Conservation (phyloP, 2,888 invertebrate genomes). For the Xylota segnis region DNA sequence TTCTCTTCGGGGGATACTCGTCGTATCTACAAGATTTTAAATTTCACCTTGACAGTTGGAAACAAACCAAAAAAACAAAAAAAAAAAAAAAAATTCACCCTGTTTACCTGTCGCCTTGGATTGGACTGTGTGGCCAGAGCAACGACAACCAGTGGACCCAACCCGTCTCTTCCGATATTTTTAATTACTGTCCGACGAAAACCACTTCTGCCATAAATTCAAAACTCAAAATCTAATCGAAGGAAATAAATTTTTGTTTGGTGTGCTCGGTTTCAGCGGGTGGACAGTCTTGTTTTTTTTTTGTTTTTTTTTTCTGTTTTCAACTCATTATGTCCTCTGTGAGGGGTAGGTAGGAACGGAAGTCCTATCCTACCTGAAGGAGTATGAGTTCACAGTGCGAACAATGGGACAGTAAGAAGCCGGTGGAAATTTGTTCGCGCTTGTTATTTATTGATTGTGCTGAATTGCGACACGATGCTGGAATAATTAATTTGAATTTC, state of each 20-base stretch:
- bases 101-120: slow-evolving; percentile 57
- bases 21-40: slow-evolving; percentile 69
- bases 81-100: slow-evolving; percentile 35
- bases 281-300: slow-evolving; percentile 53
- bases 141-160: slow-evolving; percentile 25
- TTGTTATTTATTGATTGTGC: slow-evolving; percentile 75
- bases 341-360: slow-evolving; percentile 55
- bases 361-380: slow-evolving; percentile 62
- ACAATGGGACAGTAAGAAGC: slow-evolving; percentile 67
- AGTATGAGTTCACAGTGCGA: slow-evolving; percentile 48
- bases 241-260: slow-evolving; percentile 74
- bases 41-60: slow-evolving; percentile 74
- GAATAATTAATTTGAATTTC: slow-evolving; percentile 74
- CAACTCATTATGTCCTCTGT: background rate
- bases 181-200: slow-evolving; percentile 68
- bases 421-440: slow-evolving; percentile 73
- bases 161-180: slow-evolving; percentile 40
- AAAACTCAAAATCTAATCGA: slow-evolving; percentile 76
- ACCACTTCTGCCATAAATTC: slow-evolving; percentile 74
- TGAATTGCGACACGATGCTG: slow-evolving; percentile 68
- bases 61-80: slow-evolving; percentile 31
- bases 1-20: slow-evolving; percentile 40
- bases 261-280: slow-evolving; percentile 64
- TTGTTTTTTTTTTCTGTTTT: slow-evolving; percentile 33
- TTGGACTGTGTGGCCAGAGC: slow-evolving; percentile 16